A percentile compares a stretch with the other conserved stretches of the same genome.
Evolutionary conservation across 2,888 invertebrate species (phyloP).

Genomic region (Rotaria macrura): DNA sequence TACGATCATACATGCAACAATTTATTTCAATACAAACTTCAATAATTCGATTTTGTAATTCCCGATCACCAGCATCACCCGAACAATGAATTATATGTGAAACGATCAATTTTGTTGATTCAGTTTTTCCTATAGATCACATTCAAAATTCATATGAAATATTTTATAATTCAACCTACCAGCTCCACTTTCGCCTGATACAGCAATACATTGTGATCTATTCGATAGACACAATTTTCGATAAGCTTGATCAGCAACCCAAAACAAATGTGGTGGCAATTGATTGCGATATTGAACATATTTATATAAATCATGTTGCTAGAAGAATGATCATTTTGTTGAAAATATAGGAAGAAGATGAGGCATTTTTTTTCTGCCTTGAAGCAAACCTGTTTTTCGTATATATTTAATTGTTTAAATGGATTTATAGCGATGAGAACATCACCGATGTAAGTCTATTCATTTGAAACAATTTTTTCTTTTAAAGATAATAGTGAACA

Average conservation of each 20-base stretch:
- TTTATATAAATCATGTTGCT: slow-evolving; percentile 39
- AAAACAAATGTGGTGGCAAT: slow-evolving; percentile 43
- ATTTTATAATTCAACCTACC: slow-evolving; percentile 35
- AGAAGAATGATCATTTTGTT: not conserved
- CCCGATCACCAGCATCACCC: slow-evolving; percentile 36
- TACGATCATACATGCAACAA: not conserved
- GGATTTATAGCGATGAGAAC: slow-evolving; percentile 48
- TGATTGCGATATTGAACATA: slow-evolving; percentile 37
- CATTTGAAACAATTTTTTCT: slow-evolving; percentile 24
- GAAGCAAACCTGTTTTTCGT: slow-evolving; percentile 40
- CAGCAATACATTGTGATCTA: slow-evolving; percentile 44
- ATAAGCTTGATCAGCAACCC: slow-evolving; percentile 42
- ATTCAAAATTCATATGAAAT: not conserved
- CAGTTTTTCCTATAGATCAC: slow-evolving; percentile 39
- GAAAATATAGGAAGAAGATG: no score
- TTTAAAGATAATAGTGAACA: not conserved
- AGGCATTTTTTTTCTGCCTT: not conserved
- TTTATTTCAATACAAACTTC: slow-evolving; percentile 37
- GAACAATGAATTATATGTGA: slow-evolving; percentile 41
- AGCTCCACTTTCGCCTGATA: slow-evolving; percentile 44
- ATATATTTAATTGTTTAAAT: slow-evolving; percentile 43
- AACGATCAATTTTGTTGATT: slow-evolving; percentile 43
- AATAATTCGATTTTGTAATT: slow-evolving; percentile 42
- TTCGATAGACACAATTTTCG: slow-evolving; percentile 38
- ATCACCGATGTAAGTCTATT: slow-evolving; percentile 48